Evolutionary conservation across 2,888 invertebrate genomes (phyloP).

Genomic region (Microctonus hyperodae): DNA sequence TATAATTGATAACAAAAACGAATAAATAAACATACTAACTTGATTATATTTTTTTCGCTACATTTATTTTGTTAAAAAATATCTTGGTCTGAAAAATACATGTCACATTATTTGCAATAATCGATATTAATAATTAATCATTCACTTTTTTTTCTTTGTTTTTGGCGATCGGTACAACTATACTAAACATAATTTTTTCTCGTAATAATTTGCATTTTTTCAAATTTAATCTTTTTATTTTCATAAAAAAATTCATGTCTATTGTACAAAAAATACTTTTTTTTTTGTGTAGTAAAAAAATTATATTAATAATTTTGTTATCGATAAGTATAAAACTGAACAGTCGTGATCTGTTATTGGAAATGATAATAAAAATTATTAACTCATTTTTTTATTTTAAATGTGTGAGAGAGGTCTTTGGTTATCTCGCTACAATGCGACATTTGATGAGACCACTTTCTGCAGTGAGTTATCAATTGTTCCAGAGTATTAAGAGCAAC

Average conservation of each 20-base stretch:
- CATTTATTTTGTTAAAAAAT: conserved; percentile 61
- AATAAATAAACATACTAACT: background rate
- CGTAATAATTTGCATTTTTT: conserved; percentile 1
- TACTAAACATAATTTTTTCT: conserved; percentile 20
- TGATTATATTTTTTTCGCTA: conserved; percentile 41
- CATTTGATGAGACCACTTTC: background rate
- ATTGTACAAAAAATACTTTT: background rate
- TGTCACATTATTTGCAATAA: conserved; percentile 47
- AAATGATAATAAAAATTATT: conserved; percentile 12
- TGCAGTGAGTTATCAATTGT: conserved; percentile 1
- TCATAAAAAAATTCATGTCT: background rate
- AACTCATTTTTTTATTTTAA: conserved; percentile 23
- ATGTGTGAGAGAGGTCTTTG: conserved; percentile 54
- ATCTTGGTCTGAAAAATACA: conserved; percentile 61
- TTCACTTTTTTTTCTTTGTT: conserved; percentile 25
- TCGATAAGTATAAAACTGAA: background rate
- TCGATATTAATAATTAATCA: conserved; percentile 26
- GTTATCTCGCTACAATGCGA: conserved; percentile 51
- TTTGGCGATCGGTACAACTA: conserved; percentile 30
- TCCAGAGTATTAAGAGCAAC: conserved; percentile 1
- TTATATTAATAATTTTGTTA: background rate
- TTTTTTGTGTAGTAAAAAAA: conserved; percentile 6
- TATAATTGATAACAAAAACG: conserved; percentile 1
- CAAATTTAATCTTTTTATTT: conserved; percentile 17
- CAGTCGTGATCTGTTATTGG: background rate